Evolutionary conservation across 2,797 vertebrate species (phyloP).

Genomic region (Pteropus rufus): DNA sequence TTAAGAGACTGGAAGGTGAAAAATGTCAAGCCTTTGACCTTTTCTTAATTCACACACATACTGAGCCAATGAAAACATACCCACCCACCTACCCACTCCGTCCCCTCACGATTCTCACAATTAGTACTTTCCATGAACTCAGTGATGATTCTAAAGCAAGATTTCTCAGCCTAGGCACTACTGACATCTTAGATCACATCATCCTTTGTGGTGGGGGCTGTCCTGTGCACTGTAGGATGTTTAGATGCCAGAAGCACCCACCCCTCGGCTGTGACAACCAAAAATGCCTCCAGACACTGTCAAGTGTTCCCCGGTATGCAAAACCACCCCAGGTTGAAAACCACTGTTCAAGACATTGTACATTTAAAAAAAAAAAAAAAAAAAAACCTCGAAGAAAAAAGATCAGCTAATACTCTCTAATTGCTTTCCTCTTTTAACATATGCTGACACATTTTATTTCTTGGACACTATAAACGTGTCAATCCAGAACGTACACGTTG

Average conservation of each 20-base stretch:
- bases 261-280: neutral
- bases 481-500: neutral
- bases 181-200: neutral
- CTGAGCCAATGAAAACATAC: constrained; percentile 22
- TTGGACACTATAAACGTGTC: constrained; percentile 33
- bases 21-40: constrained; percentile 61
- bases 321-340: neutral
- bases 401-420: neutral
- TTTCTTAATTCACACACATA: constrained; percentile 46
- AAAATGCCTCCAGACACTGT: neutral
- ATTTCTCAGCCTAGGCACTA: neutral
- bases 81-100: neutral
- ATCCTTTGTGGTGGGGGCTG: neutral
- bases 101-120: neutral
- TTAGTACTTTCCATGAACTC: neutral
- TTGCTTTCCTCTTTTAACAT: constrained; percentile 48
- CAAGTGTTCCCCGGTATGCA: neutral
- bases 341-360: neutral
- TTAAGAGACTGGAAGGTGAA: constrained; percentile 59
- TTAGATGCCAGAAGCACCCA: neutral
- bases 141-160: neutral
- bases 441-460: constrained; percentile 58
- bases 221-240: neutral
- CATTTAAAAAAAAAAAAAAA: neutral
- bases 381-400: neutral